Base-by-base conservation (phyloP, 2,797 vertebrate species). In the Aselliscus stoliczkanus region DNA sequence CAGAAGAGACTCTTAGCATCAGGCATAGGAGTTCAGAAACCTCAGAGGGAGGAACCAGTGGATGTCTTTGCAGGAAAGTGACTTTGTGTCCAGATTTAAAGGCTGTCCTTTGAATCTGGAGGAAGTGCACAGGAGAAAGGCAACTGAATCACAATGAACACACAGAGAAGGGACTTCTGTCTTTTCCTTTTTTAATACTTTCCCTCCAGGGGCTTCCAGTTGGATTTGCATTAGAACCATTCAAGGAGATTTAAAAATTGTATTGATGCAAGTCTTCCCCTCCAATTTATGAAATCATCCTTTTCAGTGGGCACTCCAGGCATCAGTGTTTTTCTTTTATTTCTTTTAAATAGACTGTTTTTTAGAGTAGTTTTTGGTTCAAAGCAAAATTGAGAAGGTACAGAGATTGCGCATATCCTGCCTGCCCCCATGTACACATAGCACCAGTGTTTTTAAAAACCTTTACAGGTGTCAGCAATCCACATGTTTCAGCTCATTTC, bases 141-240 rank as follows among this genome's bases (percentile, higher is more conserved):
- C 10, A 23, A n/a, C 2, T 3, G 60, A 67, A 18, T 37, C 50
- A 27, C 13, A 56, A n/a, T 3, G 10, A 83, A 69, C 34, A n/a
- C 31, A 13, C 2, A 83, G 31, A 44, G 5, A 58, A 34, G 1
- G 6, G 1, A 2, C 2, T 7, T 5, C 14, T 27, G 1, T 12
- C 15, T 39, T 54, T 54, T 37, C 42, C 58, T 34, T 58, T 81
- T 50, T 47, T 12, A 75, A 31, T 34, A 39, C 42, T 70, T 34
- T 72, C 18, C 34, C 34, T 56, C 6, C 7, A 37, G 6, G 18
- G 29, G 1, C 62, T 81, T 42, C 60, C 75, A 34, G 13, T 17
- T 64, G 27, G 17, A 62, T 17, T 21, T 52, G 18, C n/a, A 21
- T 23, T 39, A 34, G 44, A 64, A 54, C 58, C 15, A 50, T 2